Evolutionary conservation across 2,888 invertebrate genomes (phyloP).

Genomic region (Ischnus inquisitorius): DNA sequence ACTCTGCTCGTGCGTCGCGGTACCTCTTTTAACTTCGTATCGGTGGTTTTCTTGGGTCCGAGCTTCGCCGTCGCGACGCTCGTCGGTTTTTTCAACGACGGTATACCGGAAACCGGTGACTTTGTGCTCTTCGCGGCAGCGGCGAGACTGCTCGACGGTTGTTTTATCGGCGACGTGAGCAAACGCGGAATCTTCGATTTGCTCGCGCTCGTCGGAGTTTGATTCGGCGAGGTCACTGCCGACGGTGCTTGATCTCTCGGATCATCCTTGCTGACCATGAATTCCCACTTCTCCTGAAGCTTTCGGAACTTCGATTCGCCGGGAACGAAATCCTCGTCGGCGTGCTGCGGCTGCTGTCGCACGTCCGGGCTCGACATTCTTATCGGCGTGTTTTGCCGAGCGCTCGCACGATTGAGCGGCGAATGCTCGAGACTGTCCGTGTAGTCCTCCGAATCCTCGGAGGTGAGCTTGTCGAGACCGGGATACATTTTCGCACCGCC

Average conservation of each 20-base stretch:
- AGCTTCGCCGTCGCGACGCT: slow-evolving; percentile 65
- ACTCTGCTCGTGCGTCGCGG: slow-evolving; percentile 88
- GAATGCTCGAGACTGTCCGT: slow-evolving; percentile 91
- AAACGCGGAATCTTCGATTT: slow-evolving; percentile 92
- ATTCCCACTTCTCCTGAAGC: slow-evolving; percentile 93
- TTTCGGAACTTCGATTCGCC: slow-evolving; percentile 91
- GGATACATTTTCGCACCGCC: slow-evolving; percentile 90
- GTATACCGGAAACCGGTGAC: slow-evolving; percentile 81
- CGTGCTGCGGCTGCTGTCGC: slow-evolving; percentile 56
- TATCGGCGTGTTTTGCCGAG: slow-evolving; percentile 68
- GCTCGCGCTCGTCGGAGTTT: slow-evolving; percentile 82
- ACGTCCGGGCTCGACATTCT: slow-evolving; percentile 81
- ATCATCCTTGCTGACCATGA: slow-evolving; percentile 88
- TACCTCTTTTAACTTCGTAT: slow-evolving; percentile 75
- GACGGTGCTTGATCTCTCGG: slow-evolving; percentile 75
- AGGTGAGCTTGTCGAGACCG: slow-evolving; percentile 90
- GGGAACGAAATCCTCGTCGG: slow-evolving; percentile 77
- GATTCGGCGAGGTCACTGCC: slow-evolving; percentile 78
- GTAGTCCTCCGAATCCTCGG: slow-evolving; percentile 90
- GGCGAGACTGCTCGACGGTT: slow-evolving; percentile 80
- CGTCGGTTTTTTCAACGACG: slow-evolving; percentile 80
- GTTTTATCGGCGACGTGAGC: slow-evolving; percentile 91
- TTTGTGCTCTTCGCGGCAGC: slow-evolving; percentile 72
- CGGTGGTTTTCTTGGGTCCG: slow-evolving; percentile 64
- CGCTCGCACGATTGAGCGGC: slow-evolving; percentile 77